Percentiles rank a stretch among this genome's conserved stretches.
phyloP scores from a whole-genome alignment of 2,888 invertebrate species.

The Polia nebulosa region DNA sequence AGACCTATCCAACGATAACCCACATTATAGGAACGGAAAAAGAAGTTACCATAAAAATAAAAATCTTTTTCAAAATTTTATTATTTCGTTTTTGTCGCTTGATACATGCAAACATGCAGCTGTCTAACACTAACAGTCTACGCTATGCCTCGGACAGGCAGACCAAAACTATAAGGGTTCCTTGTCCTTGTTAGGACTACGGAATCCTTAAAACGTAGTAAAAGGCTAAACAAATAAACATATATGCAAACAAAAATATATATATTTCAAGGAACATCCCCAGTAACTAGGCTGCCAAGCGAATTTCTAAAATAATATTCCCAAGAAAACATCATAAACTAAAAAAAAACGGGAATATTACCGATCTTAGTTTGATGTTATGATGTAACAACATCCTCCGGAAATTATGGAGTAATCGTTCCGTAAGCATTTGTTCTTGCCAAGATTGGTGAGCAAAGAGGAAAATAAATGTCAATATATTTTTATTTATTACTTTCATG shows the following conservation, averaged over 20 bases:
- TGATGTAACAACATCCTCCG: constrained; percentile 11
- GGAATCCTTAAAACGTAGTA: background rate
- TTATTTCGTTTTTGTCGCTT: too few relatives aligned
- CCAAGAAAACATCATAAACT: background rate
- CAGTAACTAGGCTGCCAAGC: background rate
- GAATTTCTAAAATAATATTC: background rate
- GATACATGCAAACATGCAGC: too few relatives aligned
- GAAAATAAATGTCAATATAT: constrained; percentile 21
- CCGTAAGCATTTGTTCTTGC: constrained; percentile 19
- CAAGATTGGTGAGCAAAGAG: constrained; percentile 28
- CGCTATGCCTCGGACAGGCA: too few relatives aligned
- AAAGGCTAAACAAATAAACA: background rate
- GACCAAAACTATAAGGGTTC: too few relatives aligned
- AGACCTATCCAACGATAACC: too few relatives aligned
- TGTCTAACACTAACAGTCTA: too few relatives aligned
- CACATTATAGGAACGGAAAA: too few relatives aligned
- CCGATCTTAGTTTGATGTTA: constrained; percentile 18
- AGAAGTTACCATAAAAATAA: too few relatives aligned
- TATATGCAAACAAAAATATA: too few relatives aligned
- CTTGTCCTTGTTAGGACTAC: too few relatives aligned
- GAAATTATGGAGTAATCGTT: constrained; percentile 32
- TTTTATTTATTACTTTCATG: constrained; percentile 30
- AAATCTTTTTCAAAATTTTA: too few relatives aligned
- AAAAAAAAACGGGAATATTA: background rate
- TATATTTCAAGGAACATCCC: too few relatives aligned